Evolutionary conservation across 1,140 invertebrate species (phyloP), one percentile per base, ranked within the genome.

Genomic region (Lepidurus apus): DNA sequence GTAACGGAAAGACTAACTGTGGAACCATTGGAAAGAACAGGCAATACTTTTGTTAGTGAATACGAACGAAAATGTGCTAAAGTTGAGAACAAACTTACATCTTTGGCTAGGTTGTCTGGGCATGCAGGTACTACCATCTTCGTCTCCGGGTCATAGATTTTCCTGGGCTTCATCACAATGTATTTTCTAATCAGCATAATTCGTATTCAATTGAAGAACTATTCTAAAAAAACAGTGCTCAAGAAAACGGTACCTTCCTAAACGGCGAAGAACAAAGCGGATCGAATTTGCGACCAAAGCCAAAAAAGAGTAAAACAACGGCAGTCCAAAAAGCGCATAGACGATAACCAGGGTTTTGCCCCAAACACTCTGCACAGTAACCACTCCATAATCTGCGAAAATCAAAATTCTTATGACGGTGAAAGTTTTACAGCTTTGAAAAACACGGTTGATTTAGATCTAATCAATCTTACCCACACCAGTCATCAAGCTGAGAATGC

Each of bases 401-500:
- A 65, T n/a, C 7, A 21, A 65, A 21, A 47, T 34, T 3, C 34
- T 34, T 34, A 34, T 34, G 3, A 34, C 34, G 2, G 34, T 4
- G 1, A 34, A 34, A 34, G 34, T 34, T 34, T 34, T 34, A 34
- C 34, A 34, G 34, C 34, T 34, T 34, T 34, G 34, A 34, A 34
- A 34, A 34, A 3, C 34, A 2, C 34, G 34, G 34, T 34, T 34
- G 34, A 34, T 17, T 11, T 47, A 11, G 45, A 7, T 47, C 45
- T 7, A 11, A 47, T 47, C 5, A 47, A 65, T 65, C 53, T 65
- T 65, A 65, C 53, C 53, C 53, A 65, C 53, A 21, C 53, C 53
- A 17, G 53, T 65, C 53, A 65, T 65, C 53, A 65, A 65, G 53
- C 53, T 65, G 53, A 65, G 53, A 65, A 65, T 65, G 53, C 53